Base-by-base conservation (phyloP, 2,888 invertebrate genomes). In the Brenthis daphne region DNA sequence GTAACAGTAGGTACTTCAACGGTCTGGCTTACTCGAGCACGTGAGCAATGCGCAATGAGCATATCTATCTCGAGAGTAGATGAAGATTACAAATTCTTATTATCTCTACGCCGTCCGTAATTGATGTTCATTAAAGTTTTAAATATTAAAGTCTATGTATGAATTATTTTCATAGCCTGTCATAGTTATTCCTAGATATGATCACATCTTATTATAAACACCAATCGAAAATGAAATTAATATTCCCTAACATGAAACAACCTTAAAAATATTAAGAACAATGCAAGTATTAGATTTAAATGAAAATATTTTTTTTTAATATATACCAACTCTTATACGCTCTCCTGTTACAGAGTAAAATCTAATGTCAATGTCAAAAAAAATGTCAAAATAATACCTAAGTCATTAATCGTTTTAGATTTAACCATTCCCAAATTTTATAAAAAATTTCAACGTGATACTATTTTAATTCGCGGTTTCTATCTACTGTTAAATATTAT, bases 391-490 rank as follows among this genome's bases (percentile, higher is more conserved):
- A n/a, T 60, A 56, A 20, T 56, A 37, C 37, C 37, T 43, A 58
- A 33, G 48, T 37, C 14, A 51, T 51, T 16, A 29, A 67, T 48
- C 16, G 14, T 61, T 37, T 37, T 43, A 74, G 76, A 77, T 74
- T 74, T 60, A 77, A 81, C 76, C 85, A 84, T 85, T 85, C 80
- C 84, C 74, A 77, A 76, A 75, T 75, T 79, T 69, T 77, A 75
- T 73, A 70, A 76, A 79, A 80, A 71, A 79, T 76, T 80, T 80
- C 63, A 78, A 84, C 82, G 85, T 88, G 84, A 88, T 88, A 87
- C 79, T 83, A 84, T 76, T 83, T 86, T 84, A 82, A 82, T 82
- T 86, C 78, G 83, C 82, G 74, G 76, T 78, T 76, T 81, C 61
- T 67, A 67, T 81, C 80, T 69, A 69, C 65, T 71, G 70, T 81